These are phyloP conservation scores for Anadara kagoshimensis DNA, from an alignment of 1,140 invertebrate genomes.

Conservation along the genomic window DNA sequence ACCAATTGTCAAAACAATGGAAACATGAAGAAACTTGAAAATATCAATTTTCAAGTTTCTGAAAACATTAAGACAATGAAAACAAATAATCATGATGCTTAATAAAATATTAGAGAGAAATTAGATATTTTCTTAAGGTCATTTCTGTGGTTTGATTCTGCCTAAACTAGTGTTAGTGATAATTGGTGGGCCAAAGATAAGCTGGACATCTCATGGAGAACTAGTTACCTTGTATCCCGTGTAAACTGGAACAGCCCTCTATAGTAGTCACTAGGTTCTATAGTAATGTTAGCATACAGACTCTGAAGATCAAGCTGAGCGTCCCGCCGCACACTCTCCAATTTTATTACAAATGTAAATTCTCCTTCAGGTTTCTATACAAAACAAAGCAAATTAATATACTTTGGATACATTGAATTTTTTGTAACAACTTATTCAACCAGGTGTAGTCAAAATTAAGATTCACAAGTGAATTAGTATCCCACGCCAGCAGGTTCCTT, in stretches of 20 bases:
- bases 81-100: neutral
- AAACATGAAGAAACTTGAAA: too few relatives aligned
- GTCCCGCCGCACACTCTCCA: slow-evolving; percentile 48
- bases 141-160: too few relatives aligned
- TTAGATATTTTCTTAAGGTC: neutral
- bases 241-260: slow-evolving; percentile 67
- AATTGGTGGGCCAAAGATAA: neutral
- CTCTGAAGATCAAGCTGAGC: slow-evolving; percentile 54
- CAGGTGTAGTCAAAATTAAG: too few relatives aligned
- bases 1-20: too few relatives aligned
- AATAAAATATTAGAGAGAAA: neutral
- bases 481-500: too few relatives aligned
- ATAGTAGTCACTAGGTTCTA: slow-evolving; percentile 65
- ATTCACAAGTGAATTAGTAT: too few relatives aligned
- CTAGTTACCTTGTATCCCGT: slow-evolving; percentile 53
- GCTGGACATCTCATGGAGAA: neutral
- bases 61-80: neutral
- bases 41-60: too few relatives aligned
- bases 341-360: slow-evolving; percentile 51
- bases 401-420: too few relatives aligned
- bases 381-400: neutral
- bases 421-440: too few relatives aligned
- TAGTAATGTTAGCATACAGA: slow-evolving; percentile 50
- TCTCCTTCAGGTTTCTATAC: slow-evolving; percentile 61
- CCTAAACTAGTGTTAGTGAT: too few relatives aligned